Evolutionary conservation across 1,140 invertebrate genomes (phyloP), one percentile per base, ranked within the genome.

Genomic region (Stegodyphus dumicola): DNA sequence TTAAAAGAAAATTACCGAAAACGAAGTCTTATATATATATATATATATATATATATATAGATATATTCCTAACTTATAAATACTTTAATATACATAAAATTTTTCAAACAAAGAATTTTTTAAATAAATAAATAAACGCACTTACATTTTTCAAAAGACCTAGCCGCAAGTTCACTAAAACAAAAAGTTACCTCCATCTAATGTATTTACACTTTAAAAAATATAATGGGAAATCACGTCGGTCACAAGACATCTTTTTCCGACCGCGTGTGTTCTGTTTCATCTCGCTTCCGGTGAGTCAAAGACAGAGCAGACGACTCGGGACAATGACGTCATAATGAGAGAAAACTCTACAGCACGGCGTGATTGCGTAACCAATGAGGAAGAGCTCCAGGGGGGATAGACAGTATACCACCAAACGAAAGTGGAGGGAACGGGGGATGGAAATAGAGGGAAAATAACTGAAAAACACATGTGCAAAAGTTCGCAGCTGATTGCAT

Each of bases 401-500:
- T 7, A 51, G 69, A 71, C n/a, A 10, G 66, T 6, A 69, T 6
- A n/a, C 18, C 13, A 51, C 33, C 33, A 71, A 33, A 33, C 33
- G 33, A 33, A 33, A 33, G 33, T 33, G n/a, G 18, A 71, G 69
- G 11, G 11, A 71, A 10, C n/a, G 18, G 11, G 7, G 7, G 49
- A 11, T 15, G 33, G 69, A 51, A 60, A 15, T 33, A 33, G 33
- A 33, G 33, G 33, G 33, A 3, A 33, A 33, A 33, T 33, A 33
- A 33, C 15, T 60, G 13, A 9, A 51, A 15, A 33, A 66, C 56
- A 77, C 77, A 78, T 67, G 77, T 78, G 77, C 60, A 49, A 49
- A 69, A 56, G 11, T 69, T 78, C 77, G n/a, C 77, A 78, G 77
- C 56, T 77, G 18, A 13, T n/a, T 51, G 70, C 17, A 49, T 33